A percentile compares a stretch with the other conserved stretches of the same genome.
Conservation (phyloP, 2,888 invertebrate species). For the Drosophila mimetica region DNA sequence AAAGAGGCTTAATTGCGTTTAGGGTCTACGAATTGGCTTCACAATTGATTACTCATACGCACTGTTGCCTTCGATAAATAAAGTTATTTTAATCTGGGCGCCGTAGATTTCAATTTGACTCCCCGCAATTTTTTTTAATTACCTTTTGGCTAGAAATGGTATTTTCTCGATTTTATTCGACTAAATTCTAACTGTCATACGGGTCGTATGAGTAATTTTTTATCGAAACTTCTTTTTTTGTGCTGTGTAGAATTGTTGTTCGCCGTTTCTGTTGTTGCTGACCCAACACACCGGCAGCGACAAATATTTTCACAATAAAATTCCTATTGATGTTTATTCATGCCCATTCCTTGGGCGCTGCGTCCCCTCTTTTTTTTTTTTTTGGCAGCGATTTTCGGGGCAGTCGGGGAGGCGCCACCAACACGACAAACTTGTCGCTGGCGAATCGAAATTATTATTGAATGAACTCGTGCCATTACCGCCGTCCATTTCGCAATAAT, state of each 20-base stretch:
- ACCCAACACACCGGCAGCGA: constrained; percentile 28
- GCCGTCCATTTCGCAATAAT: constrained; percentile 35
- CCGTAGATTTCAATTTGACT: too few species aligned
- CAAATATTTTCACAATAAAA: constrained; percentile 56
- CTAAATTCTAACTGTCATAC: too few species aligned
- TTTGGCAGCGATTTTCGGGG: constrained; percentile 26
- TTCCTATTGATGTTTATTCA: constrained; percentile 69
- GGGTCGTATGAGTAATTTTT: background rate
- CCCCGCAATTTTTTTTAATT: too few species aligned
- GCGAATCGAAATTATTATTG: constrained; percentile 35
- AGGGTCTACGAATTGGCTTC: too few species aligned
- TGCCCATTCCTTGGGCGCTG: constrained; percentile 29
- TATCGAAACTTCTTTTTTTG: background rate
- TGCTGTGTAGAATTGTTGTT: background rate
- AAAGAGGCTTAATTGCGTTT: too few species aligned
- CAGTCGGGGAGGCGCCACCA: constrained; percentile 64
- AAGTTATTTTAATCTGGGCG: too few species aligned
- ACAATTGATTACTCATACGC: too few species aligned
- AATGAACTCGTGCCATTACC: constrained; percentile 34
- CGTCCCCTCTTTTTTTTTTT: constrained; percentile 2
- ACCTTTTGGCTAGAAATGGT: too few species aligned
- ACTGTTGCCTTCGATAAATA: too few species aligned
- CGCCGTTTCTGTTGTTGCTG: constrained; percentile 8
- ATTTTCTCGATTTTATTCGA: too few species aligned
- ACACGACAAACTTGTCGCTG: constrained; percentile 42